Conservation (phyloP, 2,888 invertebrate genomes). For the Lymantria dispar region DNA sequence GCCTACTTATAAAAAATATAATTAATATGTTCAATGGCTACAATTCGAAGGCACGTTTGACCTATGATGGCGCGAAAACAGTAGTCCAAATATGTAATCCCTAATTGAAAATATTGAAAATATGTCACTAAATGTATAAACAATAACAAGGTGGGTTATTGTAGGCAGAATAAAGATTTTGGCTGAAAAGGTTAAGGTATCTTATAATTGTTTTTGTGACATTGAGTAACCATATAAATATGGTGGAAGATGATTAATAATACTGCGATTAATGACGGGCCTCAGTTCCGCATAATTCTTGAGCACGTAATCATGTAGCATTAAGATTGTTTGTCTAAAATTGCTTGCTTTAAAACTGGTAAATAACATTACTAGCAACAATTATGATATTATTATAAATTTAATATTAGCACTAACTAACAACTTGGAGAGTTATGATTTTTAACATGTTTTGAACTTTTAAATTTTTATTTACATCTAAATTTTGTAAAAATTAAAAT, state of each 20-base stretch:
- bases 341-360: not conserved
- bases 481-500: too few species aligned
- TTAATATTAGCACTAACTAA: not conserved
- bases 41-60: conserved; percentile 31
- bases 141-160: not conserved
- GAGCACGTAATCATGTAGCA: not conserved
- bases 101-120: not conserved
- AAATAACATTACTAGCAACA: not conserved
- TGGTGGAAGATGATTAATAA: conserved; percentile 1
- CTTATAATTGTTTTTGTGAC: conserved; percentile 7
- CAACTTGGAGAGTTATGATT: not conserved
- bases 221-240: conserved; percentile 2
- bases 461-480: too few species aligned
- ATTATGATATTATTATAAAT: not conserved
- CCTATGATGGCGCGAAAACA: conserved; percentile 29
- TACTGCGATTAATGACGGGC: conserved; percentile 1
- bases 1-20: conserved; percentile 5
- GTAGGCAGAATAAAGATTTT: conserved; percentile 13
- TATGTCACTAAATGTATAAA: not conserved
- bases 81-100: conserved; percentile 5
- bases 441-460: not conserved
- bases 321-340: not conserved
- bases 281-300: conserved; percentile 2
- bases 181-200: conserved; percentile 22
- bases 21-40: conserved; percentile 20